Evolutionary conservation across 1,140 invertebrate species (phyloP).

Genomic region (Aphidius ervi): DNA sequence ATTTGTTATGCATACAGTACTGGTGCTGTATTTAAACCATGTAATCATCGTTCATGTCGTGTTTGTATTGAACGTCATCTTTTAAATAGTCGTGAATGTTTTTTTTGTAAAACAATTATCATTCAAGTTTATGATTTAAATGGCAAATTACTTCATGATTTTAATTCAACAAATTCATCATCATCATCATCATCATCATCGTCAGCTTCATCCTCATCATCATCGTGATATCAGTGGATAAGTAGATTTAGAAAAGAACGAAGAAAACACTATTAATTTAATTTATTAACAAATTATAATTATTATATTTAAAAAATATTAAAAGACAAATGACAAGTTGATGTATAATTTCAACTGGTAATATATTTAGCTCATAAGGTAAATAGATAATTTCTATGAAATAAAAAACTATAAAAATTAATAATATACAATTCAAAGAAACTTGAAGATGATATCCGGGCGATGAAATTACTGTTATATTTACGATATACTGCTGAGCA

Average conservation of each 20-base stretch:
- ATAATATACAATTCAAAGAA: constrained; percentile 7
- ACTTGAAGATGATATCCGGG: constrained; percentile 24
- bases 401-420: constrained; percentile 2
- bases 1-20: constrained; percentile 72
- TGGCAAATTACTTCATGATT: constrained; percentile 50
- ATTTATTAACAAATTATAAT: too few species aligned
- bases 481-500: constrained; percentile 25
- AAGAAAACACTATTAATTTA: background rate
- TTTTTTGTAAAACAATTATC: constrained; percentile 77
- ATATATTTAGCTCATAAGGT: constrained; percentile 30
- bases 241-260: background rate
- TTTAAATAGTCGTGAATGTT: constrained; percentile 75
- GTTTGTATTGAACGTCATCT: constrained; percentile 78
- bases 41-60: constrained; percentile 68
- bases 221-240: constrained; percentile 19
- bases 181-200: constrained; percentile 15
- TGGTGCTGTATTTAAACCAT: constrained; percentile 63
- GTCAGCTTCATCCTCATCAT: background rate
- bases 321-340: too few species aligned
- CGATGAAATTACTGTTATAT: constrained; percentile 30
- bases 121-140: constrained; percentile 58
- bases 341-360: too few species aligned
- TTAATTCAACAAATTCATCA: constrained; percentile 22
- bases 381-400: background rate
- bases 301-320: too few species aligned